phyloP scores from a whole-genome alignment of 1,140 invertebrate species.

The Grapholita molesta region DNA sequence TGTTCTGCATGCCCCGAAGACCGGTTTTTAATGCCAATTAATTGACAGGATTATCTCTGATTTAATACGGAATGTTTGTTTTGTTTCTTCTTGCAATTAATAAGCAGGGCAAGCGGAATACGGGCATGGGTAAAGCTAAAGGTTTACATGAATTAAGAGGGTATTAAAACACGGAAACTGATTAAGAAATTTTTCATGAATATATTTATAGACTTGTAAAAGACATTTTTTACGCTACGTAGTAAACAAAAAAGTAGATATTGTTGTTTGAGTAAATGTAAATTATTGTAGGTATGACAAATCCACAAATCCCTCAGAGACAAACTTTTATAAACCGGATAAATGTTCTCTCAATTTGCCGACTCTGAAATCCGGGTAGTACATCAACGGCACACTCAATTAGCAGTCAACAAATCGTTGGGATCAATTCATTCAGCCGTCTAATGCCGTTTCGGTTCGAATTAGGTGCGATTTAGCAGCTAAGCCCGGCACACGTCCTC shows the following conservation, averaged over 20 bases:
- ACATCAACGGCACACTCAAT: conserved; percentile 58
- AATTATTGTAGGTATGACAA: background rate
- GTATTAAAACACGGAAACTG: background rate
- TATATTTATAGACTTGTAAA: no score
- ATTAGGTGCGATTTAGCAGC: conserved; percentile 73
- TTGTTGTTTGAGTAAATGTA: no score
- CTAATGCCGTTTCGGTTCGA: conserved; percentile 73
- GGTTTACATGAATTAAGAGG: background rate
- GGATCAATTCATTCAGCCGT: conserved; percentile 73
- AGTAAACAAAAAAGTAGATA: conserved; percentile 17
- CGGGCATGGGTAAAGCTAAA: background rate
- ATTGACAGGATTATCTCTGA: conserved; percentile 77
- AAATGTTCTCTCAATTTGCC: background rate
- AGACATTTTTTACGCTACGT: no score
- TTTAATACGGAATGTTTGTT: conserved; percentile 76
- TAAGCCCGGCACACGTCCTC: conserved; percentile 79
- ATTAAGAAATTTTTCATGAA: background rate
- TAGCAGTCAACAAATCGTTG: conserved; percentile 70
- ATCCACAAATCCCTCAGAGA: background rate
- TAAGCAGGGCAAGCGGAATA: conserved; percentile 14
- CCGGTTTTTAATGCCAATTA: conserved; percentile 74
- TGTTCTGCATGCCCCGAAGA: conserved; percentile 59
- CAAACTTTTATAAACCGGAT: background rate
- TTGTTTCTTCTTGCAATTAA: conserved; percentile 51
- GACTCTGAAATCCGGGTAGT: conserved; percentile 30